A percentile compares a stretch with the other conserved stretches of the same genome.
Conservation (phyloP, 2,797 vertebrate genomes). For the Coregonus suidteri region DNA sequence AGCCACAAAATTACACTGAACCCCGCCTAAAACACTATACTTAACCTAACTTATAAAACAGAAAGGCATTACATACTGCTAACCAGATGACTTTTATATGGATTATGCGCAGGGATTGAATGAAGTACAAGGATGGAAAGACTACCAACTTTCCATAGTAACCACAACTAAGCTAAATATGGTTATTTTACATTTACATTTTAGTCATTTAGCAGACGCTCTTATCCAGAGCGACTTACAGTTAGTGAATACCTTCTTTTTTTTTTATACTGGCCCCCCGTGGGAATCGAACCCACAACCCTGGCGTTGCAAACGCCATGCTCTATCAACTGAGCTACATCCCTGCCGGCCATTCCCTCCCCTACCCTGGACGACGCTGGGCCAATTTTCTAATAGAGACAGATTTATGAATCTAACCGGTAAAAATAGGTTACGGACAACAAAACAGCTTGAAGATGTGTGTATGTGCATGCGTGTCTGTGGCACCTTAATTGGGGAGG, state of each 20-base stretch:
- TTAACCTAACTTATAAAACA: constrained; percentile 71
- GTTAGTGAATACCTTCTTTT: no score
- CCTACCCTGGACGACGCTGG: no score
- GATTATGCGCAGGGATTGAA: constrained; percentile 28
- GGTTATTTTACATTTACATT: neutral
- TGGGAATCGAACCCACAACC: no score
- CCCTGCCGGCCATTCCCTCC: no score
- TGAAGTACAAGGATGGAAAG: constrained; percentile 36
- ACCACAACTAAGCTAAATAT: constrained; percentile 37
- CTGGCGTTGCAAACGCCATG: no score
- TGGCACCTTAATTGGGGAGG: neutral
- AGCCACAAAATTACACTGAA: constrained; percentile 72
- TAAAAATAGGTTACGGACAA: constrained; percentile 5
- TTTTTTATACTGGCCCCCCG: no score
- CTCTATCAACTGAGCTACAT: no score
- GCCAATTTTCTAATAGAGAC: constrained; percentile 23
- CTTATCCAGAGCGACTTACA: no score
- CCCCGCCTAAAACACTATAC: constrained; percentile 80
- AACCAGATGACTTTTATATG: constrained; percentile 34
- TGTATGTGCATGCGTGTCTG: neutral
- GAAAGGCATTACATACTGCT: constrained; percentile 39
- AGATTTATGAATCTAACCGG: constrained; percentile 9
- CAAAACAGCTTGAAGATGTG: neutral
- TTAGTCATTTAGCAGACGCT: no score
- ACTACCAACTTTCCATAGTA: constrained; percentile 45